Evolutionary conservation across 2,797 vertebrate genomes (phyloP), one percentile per base, ranked within the genome.

Genomic region (Sebastes minor): DNA sequence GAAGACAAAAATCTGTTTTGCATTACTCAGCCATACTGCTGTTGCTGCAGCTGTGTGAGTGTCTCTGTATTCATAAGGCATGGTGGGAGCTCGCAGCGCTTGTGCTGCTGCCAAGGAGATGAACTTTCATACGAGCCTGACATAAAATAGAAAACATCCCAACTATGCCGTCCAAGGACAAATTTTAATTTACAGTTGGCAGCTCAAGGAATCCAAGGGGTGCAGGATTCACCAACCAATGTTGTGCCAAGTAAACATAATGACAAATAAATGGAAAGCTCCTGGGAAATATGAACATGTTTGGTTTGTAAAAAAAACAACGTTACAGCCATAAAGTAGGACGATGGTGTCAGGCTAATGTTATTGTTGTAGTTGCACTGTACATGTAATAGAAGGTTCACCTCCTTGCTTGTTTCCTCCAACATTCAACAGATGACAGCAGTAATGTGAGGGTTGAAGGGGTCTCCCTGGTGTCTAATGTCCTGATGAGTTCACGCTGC

Each of bases 401-500:
- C 72, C 76, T 57, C 78, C n/a, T 77, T 8, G 1, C 65, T 78
- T 82, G 57, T 65, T 80, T 87, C 74, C 69, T 72, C 49, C 42
- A 76, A 59, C 66, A 65, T 83, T 68, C 77, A 82, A 61, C 74
- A 75, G 71, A 80, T 89, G 81, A 89, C 78, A 65, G 55, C 56
- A 23, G 16, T 66, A 74, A 82, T 60, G 70, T 59, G 59, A 73
- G 77, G 13, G 60, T 66, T 57, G 23, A 65, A 75, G 49, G 62
- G 67, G 67, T 86, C 76, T 85, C 69, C 65, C 72, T 61, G 27
- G 76, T 74, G 84, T 91, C 87, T 85, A 70, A 85, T 84, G 74
- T 89, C 86, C 84, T 85, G 86, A 91, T 90, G 83, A 92, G 74
- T 85, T 93, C 81, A 88, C 80, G 85, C 80, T 76, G 78, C 82